These are phyloP conservation scores for Villa cingulata DNA, from an alignment of 2,888 invertebrate genomes.

Conservation along the genomic window DNA sequence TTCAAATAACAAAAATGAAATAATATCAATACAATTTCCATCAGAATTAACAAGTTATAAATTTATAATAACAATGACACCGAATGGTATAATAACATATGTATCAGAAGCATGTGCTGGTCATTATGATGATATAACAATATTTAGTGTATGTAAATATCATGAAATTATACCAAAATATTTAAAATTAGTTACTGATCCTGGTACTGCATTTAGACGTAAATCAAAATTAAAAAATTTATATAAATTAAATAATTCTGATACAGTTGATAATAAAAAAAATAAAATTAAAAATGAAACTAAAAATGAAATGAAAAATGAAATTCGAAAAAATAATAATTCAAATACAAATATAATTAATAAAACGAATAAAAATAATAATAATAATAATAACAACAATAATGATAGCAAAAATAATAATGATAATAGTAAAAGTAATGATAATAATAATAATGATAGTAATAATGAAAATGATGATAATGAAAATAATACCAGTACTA, in stretches of 20 bases:
- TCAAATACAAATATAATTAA: no score
- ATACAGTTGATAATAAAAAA: not conserved
- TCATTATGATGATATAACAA: slow-evolving; percentile 29
- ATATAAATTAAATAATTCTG: no score
- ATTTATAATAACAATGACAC: slow-evolving; percentile 31
- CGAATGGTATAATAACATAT: slow-evolving; percentile 31
- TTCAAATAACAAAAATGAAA: not conserved
- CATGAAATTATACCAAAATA: slow-evolving; percentile 30
- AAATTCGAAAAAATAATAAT: slow-evolving; percentile 5
- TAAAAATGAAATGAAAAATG: not conserved
- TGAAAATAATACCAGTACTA: not conserved
- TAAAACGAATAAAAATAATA: no score
- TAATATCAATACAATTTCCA: not conserved
- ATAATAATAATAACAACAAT: no score
- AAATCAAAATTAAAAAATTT: not conserved
- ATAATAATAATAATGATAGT: not conserved
- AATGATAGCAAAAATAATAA: no score
- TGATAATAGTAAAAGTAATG: no score
- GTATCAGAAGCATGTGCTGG: slow-evolving; percentile 32
- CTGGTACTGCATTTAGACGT: slow-evolving; percentile 22
- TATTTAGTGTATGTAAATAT: slow-evolving; percentile 30
- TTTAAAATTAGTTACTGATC: slow-evolving; percentile 30
- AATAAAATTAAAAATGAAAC: not conserved
- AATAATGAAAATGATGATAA: no score
- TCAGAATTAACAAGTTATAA: slow-evolving; percentile 23